Base-by-base conservation (phyloP, 2,888 invertebrate genomes). In the Odontocolon sp. region DNA sequence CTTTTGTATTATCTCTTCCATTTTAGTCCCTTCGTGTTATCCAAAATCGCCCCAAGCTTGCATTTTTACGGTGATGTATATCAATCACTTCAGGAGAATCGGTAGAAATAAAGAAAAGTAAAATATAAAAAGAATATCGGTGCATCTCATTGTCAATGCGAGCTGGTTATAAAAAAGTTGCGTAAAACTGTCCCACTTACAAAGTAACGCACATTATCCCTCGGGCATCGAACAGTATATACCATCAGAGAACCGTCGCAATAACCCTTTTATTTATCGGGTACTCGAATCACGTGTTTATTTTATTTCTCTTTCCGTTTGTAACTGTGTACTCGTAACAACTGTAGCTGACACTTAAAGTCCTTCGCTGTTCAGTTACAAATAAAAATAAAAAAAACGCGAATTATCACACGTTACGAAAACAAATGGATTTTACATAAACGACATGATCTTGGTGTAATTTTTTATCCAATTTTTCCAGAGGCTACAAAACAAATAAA, bases 21-120 rank as follows among this genome's bases (percentile, higher is more conserved):
- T 70, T 70, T 59, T 61, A 61, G 61, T 56, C 16, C 63, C 67
- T 64, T 69, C 71, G 64, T 64, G 56, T 38, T 67, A 70, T 38
- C 66, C 68, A 74, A 59, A 76, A 77, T 61, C 31, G 42, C 45
- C 18, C 31, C 33, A 45, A 61, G 21, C 45, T 61, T 69, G 78
- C 70, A 82, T 84, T 83, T 86, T 86, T 86, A 85, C 81, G 83
- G 84, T 85, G 85, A 83, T 81, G 81, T 86, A 86, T 86, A 86
- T 86, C 85, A 86, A 85, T 86, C 78, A 68, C 61, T 59, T 57
- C 61, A 38, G 56, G 45, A 57, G 42, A 67, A 45, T 31, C 38
- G 40, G 18, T 8, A 59, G 45, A 21, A 59, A 33, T 28, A 26
- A 9, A 16, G 56, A 47, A 66, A 18, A 31, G 9, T 38, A 33